Base-by-base conservation (phyloP, 2,797 vertebrate genomes). In the Yasuhikotakia modesta region DNA sequence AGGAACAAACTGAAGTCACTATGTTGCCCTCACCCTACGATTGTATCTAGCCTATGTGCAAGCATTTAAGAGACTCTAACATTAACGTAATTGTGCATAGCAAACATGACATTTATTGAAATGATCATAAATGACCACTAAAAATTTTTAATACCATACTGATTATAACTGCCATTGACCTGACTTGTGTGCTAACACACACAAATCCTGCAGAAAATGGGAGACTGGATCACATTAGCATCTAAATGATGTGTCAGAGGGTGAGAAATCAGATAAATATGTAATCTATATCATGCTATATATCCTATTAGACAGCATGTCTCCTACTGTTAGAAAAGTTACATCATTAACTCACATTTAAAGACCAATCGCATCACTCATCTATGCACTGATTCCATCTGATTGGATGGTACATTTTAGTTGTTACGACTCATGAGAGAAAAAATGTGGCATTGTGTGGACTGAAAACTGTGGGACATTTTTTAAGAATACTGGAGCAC, bases 251-350 rank as follows among this genome's bases (percentile, higher is more conserved):
- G 27, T 61, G 75, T 77, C 75, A 77, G 66, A 70, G 65, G 45
- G n/a, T 50, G 45, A 69, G 55, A 52, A 77, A 77, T 77, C 55
- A 27, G 24, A 77, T 69, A 77, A 70, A 70, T 61, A 77, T 70
- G 24, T 69, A 60, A 76, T 76, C 39, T 76, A 46, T 45, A 46
- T 14, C 11, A 16, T 69, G 55, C 48, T 52, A 61, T 58, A 58
- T 43, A 76, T 67, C 52, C 12, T 43, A 61, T 61, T 77, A 76
- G 64, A 30, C 43, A 5, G 3, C 65, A 46, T 2, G 17, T 24
- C 39, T 67, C 50, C 21, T 27, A 52, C 21, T 67, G 63, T 66
- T 57, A 46, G 63, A 66, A 21, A 76, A 46, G 16, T 21, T 66
- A 22, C 72, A 57, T 67, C 35, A 58, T 67, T 57, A 75, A 57